Percentiles rank a stretch among this genome's conserved stretches.
phyloP scores from a whole-genome alignment of 1,140 invertebrate species.

The Drosophila ohnishii region DNA sequence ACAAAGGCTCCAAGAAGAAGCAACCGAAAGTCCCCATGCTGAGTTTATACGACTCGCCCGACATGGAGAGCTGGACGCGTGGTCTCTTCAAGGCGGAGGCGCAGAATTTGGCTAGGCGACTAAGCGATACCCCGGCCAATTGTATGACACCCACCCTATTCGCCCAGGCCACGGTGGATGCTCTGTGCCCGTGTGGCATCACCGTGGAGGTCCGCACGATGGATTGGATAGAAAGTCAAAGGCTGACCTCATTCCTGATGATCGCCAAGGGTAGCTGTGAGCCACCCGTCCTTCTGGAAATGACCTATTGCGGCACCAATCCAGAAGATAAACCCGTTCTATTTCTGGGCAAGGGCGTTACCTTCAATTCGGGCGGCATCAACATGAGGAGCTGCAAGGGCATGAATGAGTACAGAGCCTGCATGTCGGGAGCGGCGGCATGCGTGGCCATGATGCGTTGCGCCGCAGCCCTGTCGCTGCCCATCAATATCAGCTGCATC shows the following conservation, averaged over 20 bases:
- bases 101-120: slow-evolving; percentile 91
- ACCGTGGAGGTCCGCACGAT: slow-evolving; percentile 87
- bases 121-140: slow-evolving; percentile 93
- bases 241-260: slow-evolving; percentile 90
- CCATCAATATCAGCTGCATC: slow-evolving; percentile 66
- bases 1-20: slow-evolving; percentile 84
- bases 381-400: slow-evolving; percentile 87
- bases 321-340: slow-evolving; percentile 85
- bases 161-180: slow-evolving; percentile 85
- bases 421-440: slow-evolving; percentile 87
- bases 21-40: slow-evolving; percentile 83
- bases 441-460: slow-evolving; percentile 70
- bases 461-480: slow-evolving; percentile 64
- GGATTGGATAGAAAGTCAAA: slow-evolving; percentile 88
- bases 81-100: slow-evolving; percentile 90
- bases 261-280: slow-evolving; percentile 90
- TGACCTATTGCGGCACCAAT: slow-evolving; percentile 84
- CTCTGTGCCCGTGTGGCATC: slow-evolving; percentile 84
- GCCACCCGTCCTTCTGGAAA: slow-evolving; percentile 89
- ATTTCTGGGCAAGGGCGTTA: slow-evolving; percentile 93
- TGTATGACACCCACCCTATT: slow-evolving; percentile 93
- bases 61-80: slow-evolving; percentile 86
- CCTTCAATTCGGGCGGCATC: slow-evolving; percentile 93
- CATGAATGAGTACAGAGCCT: slow-evolving; percentile 94
- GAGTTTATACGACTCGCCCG: slow-evolving; percentile 80